Conservation (phyloP, 2,113 vertebrate species). For the Colossoma macropomum region DNA sequence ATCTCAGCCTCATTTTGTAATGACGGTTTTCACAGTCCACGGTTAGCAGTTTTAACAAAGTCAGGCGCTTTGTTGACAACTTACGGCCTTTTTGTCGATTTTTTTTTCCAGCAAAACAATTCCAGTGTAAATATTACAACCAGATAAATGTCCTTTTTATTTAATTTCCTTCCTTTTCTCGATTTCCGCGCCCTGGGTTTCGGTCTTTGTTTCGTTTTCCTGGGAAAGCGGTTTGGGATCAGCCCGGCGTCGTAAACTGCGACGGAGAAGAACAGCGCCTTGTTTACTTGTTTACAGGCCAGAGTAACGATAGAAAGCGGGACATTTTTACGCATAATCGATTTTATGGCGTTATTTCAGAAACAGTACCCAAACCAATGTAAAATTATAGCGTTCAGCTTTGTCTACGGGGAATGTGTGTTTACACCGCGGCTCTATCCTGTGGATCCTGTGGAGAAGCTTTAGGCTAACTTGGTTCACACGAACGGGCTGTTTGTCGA, state of each 20-base stretch:
- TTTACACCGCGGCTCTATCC: neutral
- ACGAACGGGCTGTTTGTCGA: neutral
- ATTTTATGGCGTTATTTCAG: neutral
- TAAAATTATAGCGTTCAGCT: neutral
- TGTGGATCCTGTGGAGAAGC: neutral
- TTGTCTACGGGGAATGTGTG: neutral
- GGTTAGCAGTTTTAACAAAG: too few species aligned
- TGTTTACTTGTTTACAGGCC: neutral
- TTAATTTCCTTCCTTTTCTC: neutral
- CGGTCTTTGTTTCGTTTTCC: constrained; percentile 56
- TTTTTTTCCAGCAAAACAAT: too few species aligned
- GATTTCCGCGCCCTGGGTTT: constrained; percentile 27
- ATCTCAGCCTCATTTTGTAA: too few species aligned
- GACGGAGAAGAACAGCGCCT: constrained; percentile 6
- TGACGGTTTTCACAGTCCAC: too few species aligned
- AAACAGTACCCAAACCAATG: too few species aligned
- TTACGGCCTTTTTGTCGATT: too few species aligned
- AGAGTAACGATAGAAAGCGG: neutral
- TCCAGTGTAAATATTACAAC: too few species aligned
- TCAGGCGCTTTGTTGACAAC: too few species aligned
- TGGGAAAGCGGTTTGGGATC: constrained; percentile 28
- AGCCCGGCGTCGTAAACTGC: constrained; percentile 31
- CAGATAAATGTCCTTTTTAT: too few species aligned
- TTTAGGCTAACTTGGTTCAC: neutral
- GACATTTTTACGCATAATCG: neutral